Percentiles rank a stretch among this genome's conserved stretches.
These are phyloP conservation scores for Theristus sp. DNA, from an alignment of 2,888 invertebrate genomes.

Conservation along the genomic window DNA sequence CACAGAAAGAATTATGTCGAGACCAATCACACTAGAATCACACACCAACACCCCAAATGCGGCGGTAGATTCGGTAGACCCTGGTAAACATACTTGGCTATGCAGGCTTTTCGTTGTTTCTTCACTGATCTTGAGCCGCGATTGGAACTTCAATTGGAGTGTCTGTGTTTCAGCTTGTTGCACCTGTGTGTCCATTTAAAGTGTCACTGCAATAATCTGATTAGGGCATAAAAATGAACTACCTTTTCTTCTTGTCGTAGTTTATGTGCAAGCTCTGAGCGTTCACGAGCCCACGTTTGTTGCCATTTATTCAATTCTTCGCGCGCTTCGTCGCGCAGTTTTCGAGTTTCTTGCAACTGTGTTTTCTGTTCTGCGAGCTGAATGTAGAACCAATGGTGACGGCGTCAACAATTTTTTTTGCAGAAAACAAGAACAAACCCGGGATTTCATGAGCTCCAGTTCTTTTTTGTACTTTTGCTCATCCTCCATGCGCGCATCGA, in stretches of 20 bases:
- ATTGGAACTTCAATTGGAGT: conserved; percentile 25
- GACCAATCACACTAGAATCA: no score
- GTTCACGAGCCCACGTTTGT: conserved; percentile 12
- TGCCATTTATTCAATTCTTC: conserved; percentile 13
- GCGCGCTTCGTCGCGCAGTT: conserved; percentile 18
- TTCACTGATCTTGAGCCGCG: conserved; percentile 27
- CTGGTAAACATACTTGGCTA: no score
- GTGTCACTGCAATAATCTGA: no score
- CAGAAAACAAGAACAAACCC: background rate
- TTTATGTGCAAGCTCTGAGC: conserved; percentile 18
- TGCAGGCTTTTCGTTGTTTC: conserved; percentile 26
- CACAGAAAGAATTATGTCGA: no score
- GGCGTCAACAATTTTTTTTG: background rate
- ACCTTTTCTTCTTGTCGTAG: conserved; percentile 24
- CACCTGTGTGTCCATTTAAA: conserved; percentile 5
- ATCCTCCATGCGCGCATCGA: background rate
- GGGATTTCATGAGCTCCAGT: background rate
- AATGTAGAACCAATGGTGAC: background rate
- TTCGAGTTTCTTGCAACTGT: conserved; percentile 16
- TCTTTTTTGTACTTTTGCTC: background rate
- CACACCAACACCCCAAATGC: no score
- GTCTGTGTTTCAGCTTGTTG: conserved; percentile 23
- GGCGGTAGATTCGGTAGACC: no score
- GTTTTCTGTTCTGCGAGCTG: conserved; percentile 15
- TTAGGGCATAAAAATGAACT: background rate